A percentile compares a stretch with the other conserved stretches of the same genome.
These are phyloP conservation scores for Acanthosepion pharaonis DNA, from an alignment of 2,888 invertebrate species.

Conservation along the genomic window DNA sequence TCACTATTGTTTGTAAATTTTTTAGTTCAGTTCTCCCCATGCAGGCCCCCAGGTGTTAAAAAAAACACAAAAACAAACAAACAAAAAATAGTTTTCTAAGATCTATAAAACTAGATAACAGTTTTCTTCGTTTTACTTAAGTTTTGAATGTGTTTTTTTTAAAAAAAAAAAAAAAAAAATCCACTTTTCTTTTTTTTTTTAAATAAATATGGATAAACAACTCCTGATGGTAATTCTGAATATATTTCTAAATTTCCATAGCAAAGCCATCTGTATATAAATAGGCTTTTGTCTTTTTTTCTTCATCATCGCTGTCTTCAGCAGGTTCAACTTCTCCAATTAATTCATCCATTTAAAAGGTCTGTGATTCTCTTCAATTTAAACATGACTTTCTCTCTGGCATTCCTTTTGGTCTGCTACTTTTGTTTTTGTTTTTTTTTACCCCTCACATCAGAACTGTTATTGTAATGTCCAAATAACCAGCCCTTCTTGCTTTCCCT, in stretches of 20 bases:
- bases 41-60: background rate
- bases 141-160: no score
- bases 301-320: constrained; percentile 47
- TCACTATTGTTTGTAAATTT: constrained; percentile 36
- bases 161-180: background rate
- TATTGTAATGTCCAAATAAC: background rate
- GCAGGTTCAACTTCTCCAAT: constrained; percentile 16
- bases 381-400: background rate
- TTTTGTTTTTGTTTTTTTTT: background rate
- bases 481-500: background rate
- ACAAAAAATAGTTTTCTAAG: background rate
- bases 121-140: background rate
- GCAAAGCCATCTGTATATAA: background rate
- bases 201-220: background rate
- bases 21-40: background rate
- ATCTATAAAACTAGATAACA: no score
- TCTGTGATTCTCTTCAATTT: background rate
- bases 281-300: background rate
- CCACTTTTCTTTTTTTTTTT: constrained; percentile 35
- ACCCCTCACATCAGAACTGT: background rate
- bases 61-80: background rate
- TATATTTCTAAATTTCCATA: background rate
- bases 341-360: background rate
- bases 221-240: constrained; percentile 3
- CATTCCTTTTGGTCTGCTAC: background rate